Conservation (phyloP, 2,113 vertebrate species). For the Etia nguti region DNA sequence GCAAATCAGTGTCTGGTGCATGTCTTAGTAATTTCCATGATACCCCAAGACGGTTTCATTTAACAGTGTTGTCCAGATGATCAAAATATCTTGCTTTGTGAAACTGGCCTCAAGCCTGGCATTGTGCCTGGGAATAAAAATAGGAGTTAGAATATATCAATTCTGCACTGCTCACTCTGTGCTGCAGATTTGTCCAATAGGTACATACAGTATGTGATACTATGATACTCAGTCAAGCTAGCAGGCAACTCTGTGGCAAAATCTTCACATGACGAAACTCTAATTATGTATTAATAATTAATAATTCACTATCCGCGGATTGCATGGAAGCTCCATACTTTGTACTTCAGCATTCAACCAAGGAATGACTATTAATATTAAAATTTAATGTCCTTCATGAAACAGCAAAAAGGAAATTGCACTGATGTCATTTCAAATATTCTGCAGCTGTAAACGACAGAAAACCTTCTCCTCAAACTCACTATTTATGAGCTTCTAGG, state of each 20-base stretch:
- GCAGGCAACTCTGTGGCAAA: background rate
- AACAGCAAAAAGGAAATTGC: background rate
- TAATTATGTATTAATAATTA: background rate
- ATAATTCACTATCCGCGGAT: background rate
- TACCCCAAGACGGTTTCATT: background rate
- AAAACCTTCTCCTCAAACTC: background rate
- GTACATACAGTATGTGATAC: background rate
- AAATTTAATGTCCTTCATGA: background rate
- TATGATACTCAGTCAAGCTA: background rate
- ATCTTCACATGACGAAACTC: background rate
- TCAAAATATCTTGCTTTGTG: background rate
- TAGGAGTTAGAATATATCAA: background rate
- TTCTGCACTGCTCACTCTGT: background rate
- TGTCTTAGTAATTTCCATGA: background rate
- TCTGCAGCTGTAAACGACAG: background rate
- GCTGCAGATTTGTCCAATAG: background rate
- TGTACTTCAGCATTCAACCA: background rate
- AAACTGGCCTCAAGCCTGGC: background rate
- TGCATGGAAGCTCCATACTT: background rate
- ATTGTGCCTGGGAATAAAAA: background rate
- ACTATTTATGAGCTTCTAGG: background rate
- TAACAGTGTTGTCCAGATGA: background rate
- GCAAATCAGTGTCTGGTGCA: background rate
- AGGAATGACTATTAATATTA: background rate
- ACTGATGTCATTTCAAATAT: background rate